Conservation (phyloP, 2,888 invertebrate species). For the Perithous albicinctus region DNA sequence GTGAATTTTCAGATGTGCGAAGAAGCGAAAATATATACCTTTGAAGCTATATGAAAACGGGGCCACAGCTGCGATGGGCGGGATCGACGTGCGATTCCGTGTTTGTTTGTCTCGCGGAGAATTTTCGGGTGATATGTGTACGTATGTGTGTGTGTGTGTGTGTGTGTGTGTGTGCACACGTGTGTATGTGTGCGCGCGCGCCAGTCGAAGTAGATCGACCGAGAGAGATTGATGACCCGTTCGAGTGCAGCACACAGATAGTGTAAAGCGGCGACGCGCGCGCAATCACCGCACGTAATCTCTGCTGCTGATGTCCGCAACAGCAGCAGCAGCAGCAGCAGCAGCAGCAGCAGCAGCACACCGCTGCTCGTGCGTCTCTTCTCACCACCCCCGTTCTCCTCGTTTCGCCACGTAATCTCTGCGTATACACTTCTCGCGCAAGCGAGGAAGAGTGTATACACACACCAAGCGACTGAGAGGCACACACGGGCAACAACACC, state of each 20-base stretch:
- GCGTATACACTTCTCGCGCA: slow-evolving; percentile 35
- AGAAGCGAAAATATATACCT: not conserved
- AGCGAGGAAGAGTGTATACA: slow-evolving; percentile 17
- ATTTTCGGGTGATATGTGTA: not conserved
- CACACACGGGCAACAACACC: slow-evolving; percentile 18
- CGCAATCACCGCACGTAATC: slow-evolving; percentile 48
- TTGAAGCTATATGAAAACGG: not conserved
- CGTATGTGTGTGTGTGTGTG: too few relatives aligned
- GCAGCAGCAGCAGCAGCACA: slow-evolving; percentile 7
- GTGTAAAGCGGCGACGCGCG: slow-evolving; percentile 17
- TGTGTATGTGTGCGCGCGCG: not conserved
- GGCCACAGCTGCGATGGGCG: slow-evolving; percentile 6
- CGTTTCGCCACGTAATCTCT: slow-evolving; percentile 44
- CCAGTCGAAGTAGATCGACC: slow-evolving; percentile 41
- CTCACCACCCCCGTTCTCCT: not conserved
- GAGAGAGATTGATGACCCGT: slow-evolving; percentile 55
- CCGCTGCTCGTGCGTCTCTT: not conserved
- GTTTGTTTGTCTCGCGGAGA: slow-evolving; percentile 17
- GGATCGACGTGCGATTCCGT: not conserved
- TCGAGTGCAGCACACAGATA: slow-evolving; percentile 10
- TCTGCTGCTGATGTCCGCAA: slow-evolving; percentile 20
- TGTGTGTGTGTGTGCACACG: too few relatives aligned
- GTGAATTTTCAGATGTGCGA: not conserved
- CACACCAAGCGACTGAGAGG: not conserved
- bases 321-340: not conserved